These are phyloP conservation scores for Amphimedon queenslandica DNA, from an alignment of 37 sponge, comb jelly and placozoan genomes.

Conservation along the genomic window DNA sequence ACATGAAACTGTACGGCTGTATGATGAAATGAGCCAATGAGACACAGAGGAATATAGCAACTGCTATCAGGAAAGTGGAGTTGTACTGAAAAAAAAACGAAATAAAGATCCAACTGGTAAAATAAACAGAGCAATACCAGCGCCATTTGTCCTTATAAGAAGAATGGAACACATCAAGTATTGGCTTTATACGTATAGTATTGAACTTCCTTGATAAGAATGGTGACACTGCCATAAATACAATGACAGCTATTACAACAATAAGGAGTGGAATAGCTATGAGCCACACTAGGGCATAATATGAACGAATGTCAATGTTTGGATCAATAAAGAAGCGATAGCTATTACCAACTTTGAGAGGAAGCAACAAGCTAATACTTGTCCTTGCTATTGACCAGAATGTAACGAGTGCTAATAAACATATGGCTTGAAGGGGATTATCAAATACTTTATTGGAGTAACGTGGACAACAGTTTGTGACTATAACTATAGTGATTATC, in stretches of 20 bases:
- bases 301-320: not conserved
- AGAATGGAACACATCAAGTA: no score
- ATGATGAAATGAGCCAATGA: no score
- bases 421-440: conserved; percentile 4
- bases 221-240: not conserved
- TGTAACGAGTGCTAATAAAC: not conserved
- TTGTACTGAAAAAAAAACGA: no score
- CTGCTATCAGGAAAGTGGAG: no score
- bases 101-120: no score
- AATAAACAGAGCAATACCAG: no score
- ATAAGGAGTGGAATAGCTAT: not conserved
- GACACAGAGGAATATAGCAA: no score
- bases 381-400: conserved; percentile 9
- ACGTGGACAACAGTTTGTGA: not conserved
- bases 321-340: not conserved
- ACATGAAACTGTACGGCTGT: no score
- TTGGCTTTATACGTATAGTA: not conserved
- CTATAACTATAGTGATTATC: not conserved
- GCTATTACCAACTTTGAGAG: no score
- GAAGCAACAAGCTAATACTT: not conserved
- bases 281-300: not conserved
- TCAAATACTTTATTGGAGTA: not conserved
- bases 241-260: not conserved
- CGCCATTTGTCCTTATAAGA: no score
- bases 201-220: not conserved